phyloP scores from a whole-genome alignment of 92 coral and sea anemone species.

The Umimayanthus chanpuru region DNA sequence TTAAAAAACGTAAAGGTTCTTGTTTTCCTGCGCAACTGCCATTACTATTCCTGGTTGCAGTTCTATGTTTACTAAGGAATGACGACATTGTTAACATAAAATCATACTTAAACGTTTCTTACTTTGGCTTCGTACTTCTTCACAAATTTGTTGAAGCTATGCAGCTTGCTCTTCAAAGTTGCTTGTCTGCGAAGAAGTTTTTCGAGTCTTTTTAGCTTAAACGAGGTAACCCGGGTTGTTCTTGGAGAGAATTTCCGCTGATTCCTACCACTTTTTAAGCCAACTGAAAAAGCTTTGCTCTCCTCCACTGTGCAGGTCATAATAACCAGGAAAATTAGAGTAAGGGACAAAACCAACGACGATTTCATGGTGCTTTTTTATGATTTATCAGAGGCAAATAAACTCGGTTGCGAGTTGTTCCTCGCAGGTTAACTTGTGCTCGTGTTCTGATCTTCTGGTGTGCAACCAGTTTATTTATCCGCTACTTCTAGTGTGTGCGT shows the following conservation, averaged over 20 bases:
- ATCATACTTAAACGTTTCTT: background rate
- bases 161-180: conserved; percentile 7
- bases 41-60: background rate
- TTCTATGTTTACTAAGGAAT: background rate
- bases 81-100: background rate
- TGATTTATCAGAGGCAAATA: background rate
- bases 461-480: background rate
- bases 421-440: background rate
- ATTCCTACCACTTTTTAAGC: background rate
- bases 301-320: conserved; percentile 18
- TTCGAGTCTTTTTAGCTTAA: background rate
- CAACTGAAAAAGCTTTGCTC: background rate
- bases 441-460: conserved; percentile 3
- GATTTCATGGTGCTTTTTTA: background rate
- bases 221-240: background rate
- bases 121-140: conserved; percentile 42
- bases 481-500: conserved; percentile 10
- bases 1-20: too few species aligned
- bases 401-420: background rate
- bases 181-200: background rate
- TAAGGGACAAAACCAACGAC: conserved; percentile 1
- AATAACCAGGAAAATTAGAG: background rate
- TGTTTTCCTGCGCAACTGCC: background rate
- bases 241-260: background rate
- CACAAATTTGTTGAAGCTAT: conserved; percentile 26